phyloP scores from a whole-genome alignment of 1,140 invertebrate species.

The Eurosta solidaginis region DNA sequence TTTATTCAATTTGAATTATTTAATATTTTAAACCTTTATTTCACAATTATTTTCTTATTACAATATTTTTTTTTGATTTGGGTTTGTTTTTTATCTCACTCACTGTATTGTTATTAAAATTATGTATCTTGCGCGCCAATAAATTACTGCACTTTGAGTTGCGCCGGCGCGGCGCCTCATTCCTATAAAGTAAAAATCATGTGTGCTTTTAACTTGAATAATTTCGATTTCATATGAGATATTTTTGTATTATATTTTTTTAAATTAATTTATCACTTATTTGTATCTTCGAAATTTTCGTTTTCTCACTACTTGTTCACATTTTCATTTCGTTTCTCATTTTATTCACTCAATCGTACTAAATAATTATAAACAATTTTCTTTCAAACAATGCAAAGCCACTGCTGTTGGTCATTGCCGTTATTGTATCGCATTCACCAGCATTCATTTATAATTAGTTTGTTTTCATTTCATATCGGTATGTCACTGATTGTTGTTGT shows the following conservation, averaged over 20 bases:
- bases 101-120: not conserved
- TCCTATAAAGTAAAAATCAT: too few species aligned
- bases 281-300: too few species aligned
- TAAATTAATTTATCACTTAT: too few species aligned
- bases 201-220: not conserved
- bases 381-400: not conserved
- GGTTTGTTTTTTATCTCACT: not conserved
- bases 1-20: not conserved
- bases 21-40: not conserved
- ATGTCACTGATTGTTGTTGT: not conserved
- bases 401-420: not conserved
- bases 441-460: not conserved
- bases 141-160: not conserved
- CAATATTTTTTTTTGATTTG: not conserved
- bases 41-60: not conserved
- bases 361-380: not conserved
- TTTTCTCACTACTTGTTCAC: not conserved
- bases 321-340: not conserved
- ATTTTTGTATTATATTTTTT: not conserved
- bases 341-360: not conserved
- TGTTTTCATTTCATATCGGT: not conserved
- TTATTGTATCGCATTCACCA: not conserved
- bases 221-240: not conserved
- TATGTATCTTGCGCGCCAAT: not conserved
- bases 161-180: constrained; percentile 1